A percentile compares a stretch with the other conserved stretches of the same genome.
Conservation (phyloP, 1,140 invertebrate genomes). For the Saccostrea echinata region DNA sequence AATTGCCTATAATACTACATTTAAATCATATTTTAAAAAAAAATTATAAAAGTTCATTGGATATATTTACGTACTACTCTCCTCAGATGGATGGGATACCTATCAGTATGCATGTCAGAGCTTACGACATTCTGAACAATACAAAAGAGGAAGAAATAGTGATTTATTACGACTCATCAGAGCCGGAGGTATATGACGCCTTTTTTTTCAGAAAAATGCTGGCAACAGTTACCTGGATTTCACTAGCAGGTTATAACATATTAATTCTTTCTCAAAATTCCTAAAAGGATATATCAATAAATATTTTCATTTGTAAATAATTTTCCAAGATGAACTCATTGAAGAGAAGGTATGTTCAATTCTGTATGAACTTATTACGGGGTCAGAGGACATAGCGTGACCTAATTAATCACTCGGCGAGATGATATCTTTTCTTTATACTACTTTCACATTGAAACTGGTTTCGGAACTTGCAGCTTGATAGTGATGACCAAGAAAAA, state of each 20-base stretch:
- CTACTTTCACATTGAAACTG: too few species aligned
- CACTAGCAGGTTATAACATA: conserved; percentile 16
- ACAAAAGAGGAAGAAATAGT: conserved; percentile 16
- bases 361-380: too few species aligned
- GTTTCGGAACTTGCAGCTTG: too few species aligned
- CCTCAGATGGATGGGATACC: conserved; percentile 44
- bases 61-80: not conserved
- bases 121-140: conserved; percentile 47
- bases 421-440: too few species aligned
- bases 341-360: too few species aligned
- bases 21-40: not conserved
- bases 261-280: too few species aligned
- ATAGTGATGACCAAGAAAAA: too few species aligned
- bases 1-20: not conserved
- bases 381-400: too few species aligned
- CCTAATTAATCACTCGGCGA: too few species aligned
- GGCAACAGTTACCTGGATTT: not conserved
- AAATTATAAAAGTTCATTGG: not conserved
- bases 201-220: not conserved
- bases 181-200: not conserved
- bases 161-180: conserved; percentile 40
- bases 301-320: too few species aligned
- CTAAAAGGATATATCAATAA: too few species aligned
- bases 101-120: conserved; percentile 48
- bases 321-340: too few species aligned